phyloP scores from a whole-genome alignment of 2,113 vertebrate species.

The Platysteira castanea region DNA sequence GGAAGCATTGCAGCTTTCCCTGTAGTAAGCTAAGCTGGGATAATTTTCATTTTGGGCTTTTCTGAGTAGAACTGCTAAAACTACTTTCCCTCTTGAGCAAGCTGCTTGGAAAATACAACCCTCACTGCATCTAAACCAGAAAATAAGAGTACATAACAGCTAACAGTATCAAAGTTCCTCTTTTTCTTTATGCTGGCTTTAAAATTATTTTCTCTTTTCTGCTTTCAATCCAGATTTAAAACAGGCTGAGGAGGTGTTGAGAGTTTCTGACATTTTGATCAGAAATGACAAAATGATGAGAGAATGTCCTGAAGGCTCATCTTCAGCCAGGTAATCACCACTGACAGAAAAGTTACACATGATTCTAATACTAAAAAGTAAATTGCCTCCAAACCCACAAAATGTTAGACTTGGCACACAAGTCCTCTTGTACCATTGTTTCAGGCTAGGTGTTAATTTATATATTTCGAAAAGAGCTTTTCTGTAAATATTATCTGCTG shows the following conservation, averaged over 20 bases:
- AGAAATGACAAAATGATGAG: not conserved
- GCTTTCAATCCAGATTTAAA: not conserved
- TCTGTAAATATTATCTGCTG: not conserved
- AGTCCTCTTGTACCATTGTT: not conserved
- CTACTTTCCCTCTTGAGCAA: not conserved
- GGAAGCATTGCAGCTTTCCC: not conserved
- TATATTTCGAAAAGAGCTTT: not conserved
- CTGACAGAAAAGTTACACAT: not conserved
- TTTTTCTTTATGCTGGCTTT: not conserved
- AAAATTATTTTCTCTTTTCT: not conserved
- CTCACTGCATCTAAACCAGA: not conserved
- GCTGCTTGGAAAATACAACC: not conserved
- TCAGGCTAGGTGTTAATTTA: not conserved
- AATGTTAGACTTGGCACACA: not conserved
- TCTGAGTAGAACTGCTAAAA: not conserved
- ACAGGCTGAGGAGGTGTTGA: not conserved
- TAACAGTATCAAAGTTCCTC: not conserved
- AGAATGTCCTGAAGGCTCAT: not conserved
- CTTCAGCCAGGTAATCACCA: not conserved
- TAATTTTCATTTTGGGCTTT: not conserved
- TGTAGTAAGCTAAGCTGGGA: not conserved
- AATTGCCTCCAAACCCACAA: not conserved
- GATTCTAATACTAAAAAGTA: not conserved
- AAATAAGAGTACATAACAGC: not conserved
- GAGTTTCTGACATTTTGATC: conserved; percentile 2